Percentiles rank a stretch among this genome's conserved stretches.
Conservation (phyloP, 2,797 vertebrate genomes). For the Pipistrellus nathusii region DNA sequence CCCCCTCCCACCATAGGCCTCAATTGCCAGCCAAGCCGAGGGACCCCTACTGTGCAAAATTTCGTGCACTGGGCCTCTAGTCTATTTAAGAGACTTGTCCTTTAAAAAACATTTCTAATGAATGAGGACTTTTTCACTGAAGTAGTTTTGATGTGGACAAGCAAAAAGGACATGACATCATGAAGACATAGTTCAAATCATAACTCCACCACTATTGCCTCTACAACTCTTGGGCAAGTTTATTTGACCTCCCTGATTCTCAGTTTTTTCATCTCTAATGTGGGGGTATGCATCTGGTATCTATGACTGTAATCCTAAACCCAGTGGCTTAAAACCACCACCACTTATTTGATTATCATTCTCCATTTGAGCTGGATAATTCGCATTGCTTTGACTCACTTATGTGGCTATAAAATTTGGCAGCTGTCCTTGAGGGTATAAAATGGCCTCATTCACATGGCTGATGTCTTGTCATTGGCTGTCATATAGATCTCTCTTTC, state of each 20-base stretch:
- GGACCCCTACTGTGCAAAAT: too few species aligned
- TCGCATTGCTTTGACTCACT: background rate
- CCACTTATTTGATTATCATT: background rate
- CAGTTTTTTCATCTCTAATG: background rate
- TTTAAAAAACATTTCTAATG: background rate
- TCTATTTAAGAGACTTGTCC: background rate
- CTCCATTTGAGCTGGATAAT: background rate
- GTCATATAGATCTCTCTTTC: background rate
- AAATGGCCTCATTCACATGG: rapidly evolving
- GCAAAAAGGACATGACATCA: background rate
- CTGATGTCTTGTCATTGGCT: background rate
- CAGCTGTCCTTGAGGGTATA: too few species aligned
- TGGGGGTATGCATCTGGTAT: background rate
- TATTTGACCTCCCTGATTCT: background rate
- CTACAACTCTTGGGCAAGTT: background rate
- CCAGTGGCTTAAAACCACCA: background rate
- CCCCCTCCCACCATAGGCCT: too few species aligned
- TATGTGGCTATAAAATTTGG: too few species aligned
- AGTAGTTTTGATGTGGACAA: background rate
- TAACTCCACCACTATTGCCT: background rate
- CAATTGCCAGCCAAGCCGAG: too few species aligned
- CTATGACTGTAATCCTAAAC: background rate
- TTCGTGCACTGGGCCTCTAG: too few species aligned
- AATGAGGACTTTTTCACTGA: background rate
- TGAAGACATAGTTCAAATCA: background rate